Evolutionary conservation across 2,888 invertebrate genomes (phyloP), one percentile per base, ranked within the genome.

Genomic region (Coleophora deauratella): DNA sequence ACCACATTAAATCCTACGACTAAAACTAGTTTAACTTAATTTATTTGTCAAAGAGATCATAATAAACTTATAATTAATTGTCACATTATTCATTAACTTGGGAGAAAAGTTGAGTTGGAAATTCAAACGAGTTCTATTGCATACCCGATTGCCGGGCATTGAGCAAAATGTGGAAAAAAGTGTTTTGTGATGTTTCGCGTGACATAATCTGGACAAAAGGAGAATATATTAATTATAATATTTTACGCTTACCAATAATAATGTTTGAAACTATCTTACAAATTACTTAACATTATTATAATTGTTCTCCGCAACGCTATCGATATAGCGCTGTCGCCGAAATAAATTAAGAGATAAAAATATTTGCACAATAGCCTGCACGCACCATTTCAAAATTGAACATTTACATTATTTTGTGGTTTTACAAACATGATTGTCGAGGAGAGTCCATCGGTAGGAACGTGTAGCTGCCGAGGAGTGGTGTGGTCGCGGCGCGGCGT

Each of bases 11-110:
- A 46, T 57, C 41, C 52, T 59, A 61, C 41, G 50, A 43, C 59
- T 72, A 71, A 61, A 57, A 59, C 64, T 77, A 77, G 67, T 71
- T 71, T 72, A 72, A 70, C 70, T 72, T 72, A 80, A 72, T 70
- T 71, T 72, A 78, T 66, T 66, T 72, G 78, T 65, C 62, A 81
- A 84, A 80, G 85, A 85, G 85, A 85, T 85, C 85, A 85, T 84
- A 80, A 80, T 77, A 75, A 72, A 77, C 82, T 84, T 85, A 85
- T 57, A 78, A 70, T 64, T 74, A 77, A 72, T 72, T 73, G 78
- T 78, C 78, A 76, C 75, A 70, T 66, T 71, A 70, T 67, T 70
- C 70, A 37, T 70, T 66, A 72, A 70, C 49, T 54, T 49, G 40
- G 30, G 33, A 39, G 43, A 38, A 37, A 42, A 33, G 40, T 43